These are phyloP conservation scores for Parazoanthus swiftii DNA, from an alignment of 92 coral and sea anemone genomes.

Conservation along the genomic window DNA sequence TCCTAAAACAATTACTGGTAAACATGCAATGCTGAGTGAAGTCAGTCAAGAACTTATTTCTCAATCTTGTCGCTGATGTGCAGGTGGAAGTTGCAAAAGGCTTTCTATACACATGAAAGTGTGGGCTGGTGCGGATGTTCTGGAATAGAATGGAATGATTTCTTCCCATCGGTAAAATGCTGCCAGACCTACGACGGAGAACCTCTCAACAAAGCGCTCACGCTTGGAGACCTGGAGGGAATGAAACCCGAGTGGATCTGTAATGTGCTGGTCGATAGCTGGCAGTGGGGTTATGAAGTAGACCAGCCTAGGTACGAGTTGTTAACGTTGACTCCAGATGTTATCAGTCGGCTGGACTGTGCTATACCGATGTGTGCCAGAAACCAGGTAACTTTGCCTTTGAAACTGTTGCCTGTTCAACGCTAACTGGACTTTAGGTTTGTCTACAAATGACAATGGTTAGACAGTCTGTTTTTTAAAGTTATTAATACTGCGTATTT, in stretches of 20 bases:
- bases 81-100: conserved; percentile 70
- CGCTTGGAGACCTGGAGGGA: conserved; percentile 65
- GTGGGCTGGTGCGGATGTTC: conserved; percentile 55
- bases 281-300: conserved; percentile 51
- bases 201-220: conserved; percentile 59
- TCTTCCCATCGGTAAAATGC: conserved; percentile 56
- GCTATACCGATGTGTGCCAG: too few species aligned
- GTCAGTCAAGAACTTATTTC: too few species aligned
- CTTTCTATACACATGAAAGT: conserved; percentile 80
- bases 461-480: too few species aligned
- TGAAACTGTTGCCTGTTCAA: background rate
- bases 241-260: conserved; percentile 81
- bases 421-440: too few species aligned
- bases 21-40: too few species aligned
- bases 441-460: too few species aligned
- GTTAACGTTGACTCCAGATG: conserved; percentile 47
- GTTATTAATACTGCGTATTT: too few species aligned
- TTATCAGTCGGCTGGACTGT: conserved; percentile 51
- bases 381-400: background rate
- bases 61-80: too few species aligned
- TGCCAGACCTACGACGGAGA: conserved; percentile 36
- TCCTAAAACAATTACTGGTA: too few species aligned
- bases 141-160: conserved; percentile 59
- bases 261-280: conserved; percentile 72
- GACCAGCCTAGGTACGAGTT: conserved; percentile 42